Percentiles rank a stretch among this genome's conserved stretches.
Conservation (phyloP, 1,140 invertebrate species). For the Aphis craccivora region DNA sequence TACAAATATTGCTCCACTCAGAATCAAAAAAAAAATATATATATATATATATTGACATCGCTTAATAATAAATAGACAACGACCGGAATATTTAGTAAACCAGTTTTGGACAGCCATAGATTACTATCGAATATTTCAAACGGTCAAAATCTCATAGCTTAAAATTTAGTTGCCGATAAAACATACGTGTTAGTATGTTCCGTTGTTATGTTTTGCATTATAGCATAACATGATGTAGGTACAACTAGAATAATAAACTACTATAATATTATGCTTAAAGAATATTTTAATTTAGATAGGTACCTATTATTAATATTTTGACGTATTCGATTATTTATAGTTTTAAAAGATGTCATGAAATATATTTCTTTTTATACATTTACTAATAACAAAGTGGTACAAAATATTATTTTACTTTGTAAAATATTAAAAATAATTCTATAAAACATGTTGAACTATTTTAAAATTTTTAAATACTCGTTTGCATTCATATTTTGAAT, state of each 20-base stretch:
- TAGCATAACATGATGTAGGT: not conserved
- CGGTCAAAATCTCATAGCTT: not conserved
- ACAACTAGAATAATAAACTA: not conserved
- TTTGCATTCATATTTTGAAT: not conserved
- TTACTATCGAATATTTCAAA: not conserved
- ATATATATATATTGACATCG: no score
- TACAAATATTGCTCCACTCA: no score
- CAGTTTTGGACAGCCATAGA: not conserved
- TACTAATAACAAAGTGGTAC: not conserved
- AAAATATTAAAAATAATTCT: not conserved
- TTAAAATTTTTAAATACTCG: not conserved
- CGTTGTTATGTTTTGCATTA: not conserved
- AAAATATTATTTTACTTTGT: not conserved
- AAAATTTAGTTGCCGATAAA: not conserved
- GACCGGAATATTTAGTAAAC: not conserved
- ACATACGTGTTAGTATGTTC: not conserved
- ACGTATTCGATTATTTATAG: not conserved
- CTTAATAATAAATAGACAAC: not conserved
- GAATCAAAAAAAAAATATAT: not conserved
- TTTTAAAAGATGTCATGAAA: not conserved
- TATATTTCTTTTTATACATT: not conserved
- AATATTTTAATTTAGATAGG: not conserved
- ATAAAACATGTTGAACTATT: not conserved
- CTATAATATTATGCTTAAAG: not conserved
- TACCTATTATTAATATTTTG: not conserved